These are phyloP conservation scores for Selenia dentaria DNA, from an alignment of 2,888 invertebrate species.

Conservation along the genomic window DNA sequence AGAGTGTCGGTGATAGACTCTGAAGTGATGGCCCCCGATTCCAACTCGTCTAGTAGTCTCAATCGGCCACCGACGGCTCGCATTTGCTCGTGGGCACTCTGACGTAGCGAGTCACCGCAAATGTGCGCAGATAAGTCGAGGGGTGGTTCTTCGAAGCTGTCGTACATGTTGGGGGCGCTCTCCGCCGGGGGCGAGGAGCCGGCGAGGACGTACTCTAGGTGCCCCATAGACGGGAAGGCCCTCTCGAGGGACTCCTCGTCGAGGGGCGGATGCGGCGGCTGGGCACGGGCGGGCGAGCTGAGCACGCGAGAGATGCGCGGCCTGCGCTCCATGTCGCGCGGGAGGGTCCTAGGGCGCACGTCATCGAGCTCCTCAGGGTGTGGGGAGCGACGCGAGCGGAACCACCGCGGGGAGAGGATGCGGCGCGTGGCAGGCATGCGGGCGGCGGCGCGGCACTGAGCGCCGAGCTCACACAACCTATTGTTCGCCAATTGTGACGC, in stretches of 20 bases:
- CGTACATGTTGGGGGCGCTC: slow-evolving; percentile 92
- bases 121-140: slow-evolving; percentile 89
- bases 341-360: slow-evolving; percentile 35
- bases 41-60: slow-evolving; percentile 89
- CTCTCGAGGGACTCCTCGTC: slow-evolving; percentile 85
- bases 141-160: slow-evolving; percentile 90
- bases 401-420: slow-evolving; percentile 69
- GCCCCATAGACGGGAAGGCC: slow-evolving; percentile 87
- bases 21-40: slow-evolving; percentile 86
- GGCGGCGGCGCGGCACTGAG: slow-evolving; percentile 61
- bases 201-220: slow-evolving; percentile 91
- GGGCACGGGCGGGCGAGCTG: slow-evolving; percentile 39
- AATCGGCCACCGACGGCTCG: slow-evolving; percentile 87
- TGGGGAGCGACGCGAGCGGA: slow-evolving; percentile 61
- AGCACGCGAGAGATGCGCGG: slow-evolving; percentile 67
- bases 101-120: slow-evolving; percentile 89
- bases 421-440: slow-evolving; percentile 75
- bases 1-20: slow-evolving; percentile 83
- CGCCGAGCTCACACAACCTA: slow-evolving; percentile 39
- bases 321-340: slow-evolving; percentile 42
- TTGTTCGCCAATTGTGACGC: slow-evolving; percentile 66
- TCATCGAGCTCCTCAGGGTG: slow-evolving; percentile 56
- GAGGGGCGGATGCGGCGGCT: slow-evolving; percentile 44
- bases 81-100: slow-evolving; percentile 90
- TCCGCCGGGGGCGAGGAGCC: slow-evolving; percentile 92